Base-by-base conservation (phyloP, 1,140 invertebrate genomes). In the Heliconius hermathena region DNA sequence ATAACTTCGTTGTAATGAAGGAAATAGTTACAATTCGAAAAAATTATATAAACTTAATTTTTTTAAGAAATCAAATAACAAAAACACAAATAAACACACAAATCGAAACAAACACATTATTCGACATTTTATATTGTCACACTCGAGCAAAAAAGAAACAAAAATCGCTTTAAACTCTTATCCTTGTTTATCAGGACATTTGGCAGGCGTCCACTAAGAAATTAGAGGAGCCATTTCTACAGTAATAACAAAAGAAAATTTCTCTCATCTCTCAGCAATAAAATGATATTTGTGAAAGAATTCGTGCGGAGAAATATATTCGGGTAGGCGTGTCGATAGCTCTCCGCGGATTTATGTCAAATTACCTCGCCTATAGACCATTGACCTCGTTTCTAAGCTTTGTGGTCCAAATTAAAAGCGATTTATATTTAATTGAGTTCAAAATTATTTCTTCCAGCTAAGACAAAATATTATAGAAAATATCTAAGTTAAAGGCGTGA, bases 361-460 rank as follows among this genome's bases (percentile, higher is more conserved):
- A 84, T 78, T 84, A 91, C 90, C 90, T 90, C 88, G 87, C 84
- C 82, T 83, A 87, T 88, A 86, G 85, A 84, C 87, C 81, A 89
- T 89, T 91, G 89, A 89, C 89, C 89, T 87, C 83, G 84, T 88
- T 89, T 86, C 52, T 71, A 41, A 54, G 54, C 77, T 18, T 70
- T 70, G n/a, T 74, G 82, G 82, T 36, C 49, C 81, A 83, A 85
- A 60, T 70, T 52, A 74, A 4, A 80, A 49, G n/a, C 60, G 60
- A 29, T 66, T 26, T 29, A 5, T 36, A 36, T 36, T 36, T 5
- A 36, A 36, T 36, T 36, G 8, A 36, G 33, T 36, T 36, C 0
- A 36, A 36, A 36, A 36, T 36, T 36, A 36, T 36, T 36, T 1
- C 6, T 36, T 36, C 4, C 6, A 36, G 6, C 5, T 36, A 36